Evolutionary conservation across 2,113 vertebrate species (phyloP), one percentile per base, ranked within the genome.

Genomic region (Daubentonia madagascariensis): DNA sequence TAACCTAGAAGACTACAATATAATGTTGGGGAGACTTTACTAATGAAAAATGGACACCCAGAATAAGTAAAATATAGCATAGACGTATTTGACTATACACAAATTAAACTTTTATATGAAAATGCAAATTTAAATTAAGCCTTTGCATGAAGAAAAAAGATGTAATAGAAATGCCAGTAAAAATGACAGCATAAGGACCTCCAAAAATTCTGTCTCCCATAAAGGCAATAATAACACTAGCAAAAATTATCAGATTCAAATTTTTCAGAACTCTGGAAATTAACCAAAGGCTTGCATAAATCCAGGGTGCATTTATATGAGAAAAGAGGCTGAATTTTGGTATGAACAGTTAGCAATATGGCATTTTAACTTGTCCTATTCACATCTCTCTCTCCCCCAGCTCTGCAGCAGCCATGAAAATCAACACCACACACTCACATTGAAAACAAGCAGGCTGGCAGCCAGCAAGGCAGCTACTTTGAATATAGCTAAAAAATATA

Each of bases 401-500:
- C 61, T 91, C 67, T 91, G 13, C 78, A 30, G 25, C 6, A 48
- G 32, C 14, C 20, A 61, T 65, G 52, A 81, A 81, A 81, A 70
- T 13, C 43, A 94, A 18, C 5, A 89, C 40, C 37, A n/a, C 50
- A 75, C 20, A 20, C 1, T 73, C n/a, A 63, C 11, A 48, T 2
- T 67, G 59, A 63, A 83, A 87, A 50, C 67, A 75, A 95, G 61
- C 57, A 80, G 9, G 59, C 35, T 35, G 20, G 52, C 23, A 63
- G n/a, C 20, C 73, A 81, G 73, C 10, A 48, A 85, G 70, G 59
- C 40, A 85, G 75, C 43, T 23, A 20, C 40, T 85, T 67, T 45
- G 43, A 90, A 96, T 85, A 67, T 67, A 65, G 92, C 54, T 92
- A 61, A 92, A 85, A 61, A 80, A 61, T 85, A 92, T 30, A 67